Conservation (phyloP, 2,797 vertebrate genomes). For the Lacerta agilis region DNA sequence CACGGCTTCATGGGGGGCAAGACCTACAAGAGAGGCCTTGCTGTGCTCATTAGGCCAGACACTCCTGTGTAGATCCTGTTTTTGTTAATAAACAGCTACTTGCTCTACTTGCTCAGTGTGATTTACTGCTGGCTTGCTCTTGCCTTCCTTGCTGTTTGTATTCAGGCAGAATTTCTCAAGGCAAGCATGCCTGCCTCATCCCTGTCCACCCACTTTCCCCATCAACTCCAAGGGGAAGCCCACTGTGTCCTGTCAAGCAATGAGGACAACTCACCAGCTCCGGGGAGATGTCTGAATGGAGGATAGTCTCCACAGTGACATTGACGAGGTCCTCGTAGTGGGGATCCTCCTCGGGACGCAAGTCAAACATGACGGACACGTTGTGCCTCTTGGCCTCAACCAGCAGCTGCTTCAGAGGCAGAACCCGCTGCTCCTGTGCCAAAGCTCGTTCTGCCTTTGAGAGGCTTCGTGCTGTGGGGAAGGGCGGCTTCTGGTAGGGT, state of each 20-base stretch:
- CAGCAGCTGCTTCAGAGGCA: constrained; percentile 80
- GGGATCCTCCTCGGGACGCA: constrained; percentile 77
- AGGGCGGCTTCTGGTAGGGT: constrained; percentile 83
- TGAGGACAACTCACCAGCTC: constrained; percentile 74
- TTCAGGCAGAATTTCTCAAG: background rate
- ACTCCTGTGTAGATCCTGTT: too few species aligned
- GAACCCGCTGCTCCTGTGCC: constrained; percentile 80
- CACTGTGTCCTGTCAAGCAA: background rate
- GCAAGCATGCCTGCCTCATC: too few species aligned
- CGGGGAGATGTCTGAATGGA: constrained; percentile 73
- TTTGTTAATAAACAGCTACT: too few species aligned
- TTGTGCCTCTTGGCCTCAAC: constrained; percentile 77
- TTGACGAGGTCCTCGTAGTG: constrained; percentile 75
- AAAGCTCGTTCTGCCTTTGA: constrained; percentile 70
- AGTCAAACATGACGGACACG: constrained; percentile 89
- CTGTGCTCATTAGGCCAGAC: background rate
- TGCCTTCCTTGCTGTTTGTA: background rate
- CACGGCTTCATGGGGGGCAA: background rate
- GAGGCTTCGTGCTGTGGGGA: constrained; percentile 78
- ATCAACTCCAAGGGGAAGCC: background rate
- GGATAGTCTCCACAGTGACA: constrained; percentile 76
- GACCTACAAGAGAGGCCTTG: background rate
- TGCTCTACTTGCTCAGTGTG: too few species aligned
- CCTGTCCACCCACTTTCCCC: background rate
- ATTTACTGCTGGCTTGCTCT: background rate